Evolutionary conservation across 1,140 invertebrate genomes (phyloP).

Genomic region (Luehdorfia chinensis): DNA sequence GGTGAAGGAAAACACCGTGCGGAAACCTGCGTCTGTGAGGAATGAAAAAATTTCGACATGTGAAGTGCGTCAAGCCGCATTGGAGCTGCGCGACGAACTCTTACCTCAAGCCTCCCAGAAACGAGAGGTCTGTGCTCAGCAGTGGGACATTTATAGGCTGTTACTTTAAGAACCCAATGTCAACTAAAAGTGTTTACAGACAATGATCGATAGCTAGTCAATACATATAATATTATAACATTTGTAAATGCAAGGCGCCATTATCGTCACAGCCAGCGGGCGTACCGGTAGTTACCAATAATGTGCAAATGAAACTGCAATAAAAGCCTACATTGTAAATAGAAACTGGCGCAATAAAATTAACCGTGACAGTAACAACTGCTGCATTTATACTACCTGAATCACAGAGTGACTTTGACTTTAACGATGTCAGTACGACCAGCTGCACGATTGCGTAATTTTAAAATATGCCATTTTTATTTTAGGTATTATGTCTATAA

Average conservation of each 20-base stretch:
- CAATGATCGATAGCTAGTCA: slow-evolving; percentile 5
- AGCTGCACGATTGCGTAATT: slow-evolving; percentile 9
- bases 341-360: slow-evolving; percentile 13
- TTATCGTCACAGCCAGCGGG: slow-evolving; percentile 5
- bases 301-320: slow-evolving; percentile 16
- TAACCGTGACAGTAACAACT: slow-evolving; percentile 15
- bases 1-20: no score
- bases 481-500: no score
- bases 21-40: no score
- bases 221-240: slow-evolving; percentile 6
- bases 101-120: no score
- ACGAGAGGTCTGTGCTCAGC: no score
- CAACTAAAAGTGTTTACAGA: neutral
- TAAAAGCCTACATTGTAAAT: slow-evolving; percentile 11
- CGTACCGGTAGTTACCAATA: slow-evolving; percentile 12
- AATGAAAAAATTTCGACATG: no score
- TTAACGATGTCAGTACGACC: slow-evolving; percentile 8
- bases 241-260: no score
- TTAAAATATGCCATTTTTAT: slow-evolving; percentile 1
- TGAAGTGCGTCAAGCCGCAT: no score
- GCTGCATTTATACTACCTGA: slow-evolving; percentile 5
- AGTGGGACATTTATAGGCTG: no score
- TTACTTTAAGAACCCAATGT: no score
- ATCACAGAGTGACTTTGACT: slow-evolving; percentile 15
- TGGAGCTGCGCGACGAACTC: no score